These are phyloP conservation scores for Larimichthys polyactis DNA, from an alignment of 2,113 vertebrate species.

Conservation along the genomic window DNA sequence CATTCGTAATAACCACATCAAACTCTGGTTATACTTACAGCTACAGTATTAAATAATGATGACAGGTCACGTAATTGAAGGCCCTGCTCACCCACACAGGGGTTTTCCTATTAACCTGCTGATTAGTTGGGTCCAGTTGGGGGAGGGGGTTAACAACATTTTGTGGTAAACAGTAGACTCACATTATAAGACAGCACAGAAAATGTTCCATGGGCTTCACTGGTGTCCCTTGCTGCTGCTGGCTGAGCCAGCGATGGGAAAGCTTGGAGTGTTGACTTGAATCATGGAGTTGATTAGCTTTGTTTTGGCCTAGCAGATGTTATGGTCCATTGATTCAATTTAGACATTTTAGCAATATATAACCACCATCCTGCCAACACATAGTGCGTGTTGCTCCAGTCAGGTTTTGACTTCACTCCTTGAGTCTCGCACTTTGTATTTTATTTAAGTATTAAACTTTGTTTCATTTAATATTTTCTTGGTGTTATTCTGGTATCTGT, in stretches of 20 bases:
- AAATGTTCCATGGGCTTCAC: background rate
- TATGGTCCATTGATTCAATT: background rate
- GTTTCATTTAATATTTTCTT: background rate
- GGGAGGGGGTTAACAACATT: background rate
- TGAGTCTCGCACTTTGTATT: background rate
- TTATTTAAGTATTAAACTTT: background rate
- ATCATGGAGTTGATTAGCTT: background rate
- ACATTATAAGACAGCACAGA: background rate
- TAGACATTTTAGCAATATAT: background rate
- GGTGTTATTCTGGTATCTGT: background rate
- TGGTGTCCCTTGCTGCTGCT: background rate
- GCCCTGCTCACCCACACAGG: background rate
- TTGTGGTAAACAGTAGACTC: background rate
- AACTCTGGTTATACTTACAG: too few relatives aligned
- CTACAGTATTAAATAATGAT: too few relatives aligned
- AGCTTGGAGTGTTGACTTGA: background rate
- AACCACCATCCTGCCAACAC: background rate
- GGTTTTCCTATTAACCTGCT: slow-evolving; percentile 3
- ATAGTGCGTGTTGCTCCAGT: background rate
- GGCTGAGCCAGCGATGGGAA: background rate
- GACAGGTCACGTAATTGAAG: background rate
- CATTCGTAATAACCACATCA: too few relatives aligned
- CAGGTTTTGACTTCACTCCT: background rate
- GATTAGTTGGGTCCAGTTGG: background rate
- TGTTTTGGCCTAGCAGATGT: background rate